Evolutionary conservation across 2,797 vertebrate genomes (phyloP), one percentile per base, ranked within the genome.

Genomic region (Eutrigla gurnardus): DNA sequence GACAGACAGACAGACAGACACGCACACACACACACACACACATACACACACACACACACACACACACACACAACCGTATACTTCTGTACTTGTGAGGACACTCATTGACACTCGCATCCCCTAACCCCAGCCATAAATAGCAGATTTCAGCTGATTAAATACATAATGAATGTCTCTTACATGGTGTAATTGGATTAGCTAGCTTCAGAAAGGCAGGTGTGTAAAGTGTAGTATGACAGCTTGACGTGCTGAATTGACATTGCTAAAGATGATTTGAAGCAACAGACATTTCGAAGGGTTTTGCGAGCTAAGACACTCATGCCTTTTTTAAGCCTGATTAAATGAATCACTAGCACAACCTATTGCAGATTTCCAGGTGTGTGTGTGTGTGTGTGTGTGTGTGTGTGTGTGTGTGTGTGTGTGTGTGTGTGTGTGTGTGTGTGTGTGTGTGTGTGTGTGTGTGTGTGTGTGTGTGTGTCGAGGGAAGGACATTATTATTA

Each of bases 21-120:
- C 43, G 42, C 42, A 54, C 92, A 75, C 57, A 53, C 57, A 46
- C 37, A 49, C 32, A 49, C 47, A 50, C n/a, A 49, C 61, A n/a
- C 43, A 50, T 45, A 46, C 62, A n/a, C 65, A 57, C 10, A 39
- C 57, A 40, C 50, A 39, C 49, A 61, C 93, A 66, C 54, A 55
- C 66, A 43, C 92, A 76, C 54, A 60, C 55, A 40, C 25, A 25
- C 25, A 2, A 5, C 5, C 7, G 4, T 39, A 7, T 39, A 39
- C 37, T 5, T 5, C 37, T 39, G 7, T 39, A 5, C 7, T 39
- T 39, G 37, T 39, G 37, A 39, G 37, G 37, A 39, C 37, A 39
- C 37, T 39, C 37, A 39, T 39, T 39, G 37, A 39, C 37, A 25
- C 25, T 25, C 25, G 25, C 25, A 25, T 25, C 2, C 25, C 25